Evolutionary conservation across 92 coral and sea anemone genomes (phyloP).

Genomic region (Porites divaricata): DNA sequence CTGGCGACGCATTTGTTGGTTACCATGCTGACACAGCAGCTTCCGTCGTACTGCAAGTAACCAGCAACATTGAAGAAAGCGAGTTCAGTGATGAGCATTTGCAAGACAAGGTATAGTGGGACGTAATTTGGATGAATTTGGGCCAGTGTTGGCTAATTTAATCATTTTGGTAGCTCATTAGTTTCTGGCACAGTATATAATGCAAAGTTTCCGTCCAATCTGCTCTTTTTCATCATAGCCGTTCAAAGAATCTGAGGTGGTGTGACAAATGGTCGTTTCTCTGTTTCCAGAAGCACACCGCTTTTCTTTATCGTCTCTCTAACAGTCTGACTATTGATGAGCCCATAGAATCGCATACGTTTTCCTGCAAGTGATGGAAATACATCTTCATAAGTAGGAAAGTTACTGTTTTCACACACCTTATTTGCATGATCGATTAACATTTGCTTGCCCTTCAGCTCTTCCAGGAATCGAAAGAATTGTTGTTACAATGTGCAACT

Average conservation of each 20-base stretch:
- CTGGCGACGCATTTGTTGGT: slow-evolving; percentile 91
- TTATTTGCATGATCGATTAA: background rate
- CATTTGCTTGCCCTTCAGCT: slow-evolving; percentile 46
- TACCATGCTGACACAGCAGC: slow-evolving; percentile 82
- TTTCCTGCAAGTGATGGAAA: background rate
- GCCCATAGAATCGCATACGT: background rate
- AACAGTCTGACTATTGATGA: background rate
- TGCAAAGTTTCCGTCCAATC: no score
- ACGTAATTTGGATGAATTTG: no score
- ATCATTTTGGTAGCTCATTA: no score
- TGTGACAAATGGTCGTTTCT: no score
- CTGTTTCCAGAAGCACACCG: background rate
- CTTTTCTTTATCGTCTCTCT: no score
- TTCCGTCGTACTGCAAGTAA: slow-evolving; percentile 77
- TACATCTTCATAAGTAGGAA: background rate
- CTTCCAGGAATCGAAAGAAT: slow-evolving; percentile 59
- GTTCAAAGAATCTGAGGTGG: no score
- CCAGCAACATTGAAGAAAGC: slow-evolving; percentile 27
- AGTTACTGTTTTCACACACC: no score
- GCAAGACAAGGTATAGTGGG: slow-evolving; percentile 57
- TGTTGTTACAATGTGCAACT: slow-evolving; percentile 79
- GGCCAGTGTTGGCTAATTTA: no score
- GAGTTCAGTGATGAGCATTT: slow-evolving; percentile 27
- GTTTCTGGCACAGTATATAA: no score
- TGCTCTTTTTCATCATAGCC: no score